Evolutionary conservation across 2,797 vertebrate genomes (phyloP), one percentile per base, ranked within the genome.

Genomic region (Echiichthys vipera): DNA sequence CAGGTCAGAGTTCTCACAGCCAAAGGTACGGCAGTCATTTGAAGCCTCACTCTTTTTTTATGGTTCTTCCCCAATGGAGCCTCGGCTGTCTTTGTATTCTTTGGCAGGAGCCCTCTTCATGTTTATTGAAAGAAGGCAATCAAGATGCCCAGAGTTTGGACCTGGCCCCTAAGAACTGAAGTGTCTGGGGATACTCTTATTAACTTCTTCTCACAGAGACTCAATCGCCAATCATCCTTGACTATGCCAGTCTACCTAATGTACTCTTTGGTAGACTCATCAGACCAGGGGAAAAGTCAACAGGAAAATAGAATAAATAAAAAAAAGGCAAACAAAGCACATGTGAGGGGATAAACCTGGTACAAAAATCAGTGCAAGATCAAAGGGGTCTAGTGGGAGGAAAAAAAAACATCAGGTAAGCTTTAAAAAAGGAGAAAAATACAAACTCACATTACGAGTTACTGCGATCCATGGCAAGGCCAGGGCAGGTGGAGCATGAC

Each of bases 1-100:
- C 89, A 80, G 91, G 93, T 93, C 90, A 91, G 87, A 91, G 89
- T 89, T 92, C 83, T 56, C 12, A 25, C 70, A 84, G 88, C 78
- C 75, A 85, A 90, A 88, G 81, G 88, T 87, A 72, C 34, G 18
- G 56, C 78, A 67, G 55, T 70, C 80, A 91, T 88, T 85, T 89
- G 72, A 92, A 93, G 84, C 81, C 71, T 71, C 59, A 50, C 51
- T 82, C 76, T 39, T 74, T 62, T 63, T n/a, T 62, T 81, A 20
- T 51, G n/a, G 63, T 70, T 72, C 75, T 84, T 83, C 53, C 69
- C 74, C 22, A 42, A 18, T 18, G 64, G 18, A 68, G 53, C 47
- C 62, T 45, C 17, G 12, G 57, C 57, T 62, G 64, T 59, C 76
- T 90, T 89, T 90, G 84, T 88, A 73, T 85, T 90, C 82, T 78